Evolutionary conservation across 2,113 vertebrate species (phyloP).

Genomic region (Apus apus): DNA sequence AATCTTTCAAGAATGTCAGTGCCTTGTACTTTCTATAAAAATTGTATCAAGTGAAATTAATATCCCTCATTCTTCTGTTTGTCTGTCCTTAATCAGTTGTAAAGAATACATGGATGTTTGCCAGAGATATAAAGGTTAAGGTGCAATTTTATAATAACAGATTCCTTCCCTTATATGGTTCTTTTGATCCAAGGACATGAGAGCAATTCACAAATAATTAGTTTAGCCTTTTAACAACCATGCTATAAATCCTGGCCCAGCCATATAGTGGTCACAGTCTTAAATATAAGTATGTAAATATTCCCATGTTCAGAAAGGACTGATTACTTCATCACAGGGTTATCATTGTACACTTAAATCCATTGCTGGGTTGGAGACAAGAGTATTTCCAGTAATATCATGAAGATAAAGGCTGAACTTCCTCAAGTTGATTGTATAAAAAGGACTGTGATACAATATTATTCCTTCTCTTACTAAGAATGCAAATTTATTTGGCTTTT

Average conservation of each 20-base stretch:
- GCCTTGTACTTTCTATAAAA: conserved; percentile 18
- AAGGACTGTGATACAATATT: background rate
- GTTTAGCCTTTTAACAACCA: conserved; percentile 43
- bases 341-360: background rate
- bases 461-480: background rate
- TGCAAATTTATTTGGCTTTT: background rate
- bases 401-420: background rate
- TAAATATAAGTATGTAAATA: conserved; percentile 47
- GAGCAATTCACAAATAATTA: conserved; percentile 64
- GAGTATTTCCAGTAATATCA: background rate
- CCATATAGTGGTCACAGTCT: background rate
- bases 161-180: conserved; percentile 55
- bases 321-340: background rate
- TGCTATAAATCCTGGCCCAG: conserved; percentile 16
- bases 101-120: conserved; percentile 55
- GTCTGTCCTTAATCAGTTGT: conserved; percentile 52
- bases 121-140: conserved; percentile 61
- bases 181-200: conserved; percentile 44
- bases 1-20: conserved; percentile 24
- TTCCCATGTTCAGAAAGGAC: background rate
- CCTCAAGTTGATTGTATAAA: background rate
- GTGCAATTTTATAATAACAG: conserved; percentile 55
- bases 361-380: background rate
- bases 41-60: conserved; percentile 44
- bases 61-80: conserved; percentile 31